Percentiles rank a stretch among this genome's conserved stretches.
Conservation (phyloP, 2,797 vertebrate genomes). For the Anguilla marmorata region DNA sequence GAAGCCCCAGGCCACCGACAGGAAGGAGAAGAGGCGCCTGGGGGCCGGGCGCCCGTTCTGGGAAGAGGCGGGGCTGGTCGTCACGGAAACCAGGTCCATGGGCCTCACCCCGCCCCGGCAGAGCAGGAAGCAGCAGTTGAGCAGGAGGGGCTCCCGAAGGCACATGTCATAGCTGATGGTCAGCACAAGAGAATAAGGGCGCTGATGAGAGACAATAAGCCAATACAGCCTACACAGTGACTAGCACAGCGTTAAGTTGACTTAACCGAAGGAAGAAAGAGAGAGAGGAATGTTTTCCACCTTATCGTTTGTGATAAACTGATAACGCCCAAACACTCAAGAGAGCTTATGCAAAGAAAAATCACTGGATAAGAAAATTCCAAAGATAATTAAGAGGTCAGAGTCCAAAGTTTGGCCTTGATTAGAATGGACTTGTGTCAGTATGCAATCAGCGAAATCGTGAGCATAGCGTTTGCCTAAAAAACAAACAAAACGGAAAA, state of each 20-base stretch:
- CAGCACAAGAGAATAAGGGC: background rate
- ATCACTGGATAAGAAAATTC: conserved; percentile 9
- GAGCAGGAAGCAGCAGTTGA: conserved; percentile 88
- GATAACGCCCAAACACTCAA: background rate
- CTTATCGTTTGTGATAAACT: background rate
- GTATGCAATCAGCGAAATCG: background rate
- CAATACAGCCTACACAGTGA: background rate
- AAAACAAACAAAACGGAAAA: background rate
- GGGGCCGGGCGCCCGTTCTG: conserved; percentile 62
- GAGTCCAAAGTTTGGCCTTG: conserved; percentile 36
- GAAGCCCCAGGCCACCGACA: conserved; percentile 93
- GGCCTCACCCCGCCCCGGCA: conserved; percentile 81
- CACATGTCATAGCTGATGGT: conserved; percentile 83
- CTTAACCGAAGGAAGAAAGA: background rate
- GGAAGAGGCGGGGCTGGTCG: conserved; percentile 71
- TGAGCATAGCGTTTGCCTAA: background rate
- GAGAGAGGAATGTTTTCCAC: background rate
- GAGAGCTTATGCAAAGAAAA: conserved; percentile 26
- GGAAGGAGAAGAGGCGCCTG: conserved; percentile 84
- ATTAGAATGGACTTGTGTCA: conserved; percentile 24
- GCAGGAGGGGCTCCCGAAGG: conserved; percentile 84
- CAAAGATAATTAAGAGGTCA: background rate
- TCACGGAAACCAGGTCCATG: conserved; percentile 89
- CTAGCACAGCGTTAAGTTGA: background rate
- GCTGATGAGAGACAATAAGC: background rate